Evolutionary conservation across 2,113 vertebrate species (phyloP).

Genomic region (Paracanthobrama guichenoti): DNA sequence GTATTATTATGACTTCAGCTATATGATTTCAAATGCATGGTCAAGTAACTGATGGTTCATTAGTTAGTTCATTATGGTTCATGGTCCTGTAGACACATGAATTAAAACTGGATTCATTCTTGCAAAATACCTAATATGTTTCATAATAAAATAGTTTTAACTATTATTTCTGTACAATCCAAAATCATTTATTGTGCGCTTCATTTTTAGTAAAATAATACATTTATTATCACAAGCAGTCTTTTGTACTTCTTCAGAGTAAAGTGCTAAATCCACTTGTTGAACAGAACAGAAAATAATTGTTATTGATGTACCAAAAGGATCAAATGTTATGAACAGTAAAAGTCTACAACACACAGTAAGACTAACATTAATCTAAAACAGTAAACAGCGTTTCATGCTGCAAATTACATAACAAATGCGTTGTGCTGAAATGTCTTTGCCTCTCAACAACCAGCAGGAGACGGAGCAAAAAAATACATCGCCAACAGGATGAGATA

Average conservation of each 20-base stretch:
- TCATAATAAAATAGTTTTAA: slow-evolving; percentile 17
- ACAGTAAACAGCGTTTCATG: background rate
- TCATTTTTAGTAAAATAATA: slow-evolving; percentile 3
- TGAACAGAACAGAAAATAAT: background rate
- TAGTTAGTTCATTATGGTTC: too few species aligned
- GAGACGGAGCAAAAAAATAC: slow-evolving; percentile 82
- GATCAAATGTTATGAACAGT: background rate
- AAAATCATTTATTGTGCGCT: slow-evolving; percentile 6
- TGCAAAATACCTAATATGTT: background rate
- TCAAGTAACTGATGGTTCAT: background rate
- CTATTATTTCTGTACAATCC: background rate
- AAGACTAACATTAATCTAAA: background rate
- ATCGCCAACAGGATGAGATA: slow-evolving; percentile 81
- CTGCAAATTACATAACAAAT: background rate
- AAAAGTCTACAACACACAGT: background rate
- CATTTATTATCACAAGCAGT: background rate
- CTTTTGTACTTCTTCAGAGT: background rate
- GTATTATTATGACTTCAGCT: too few species aligned
- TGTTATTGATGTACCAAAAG: background rate
- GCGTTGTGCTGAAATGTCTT: background rate
- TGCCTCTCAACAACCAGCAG: slow-evolving; percentile 73
- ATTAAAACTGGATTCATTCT: background rate
- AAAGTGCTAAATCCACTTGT: background rate
- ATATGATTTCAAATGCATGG: background rate
- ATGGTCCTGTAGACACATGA: background rate